Percentiles rank a stretch among this genome's conserved stretches.
Evolutionary conservation across 2,888 invertebrate species (phyloP).

Genomic region (Mythimna albipuncta): DNA sequence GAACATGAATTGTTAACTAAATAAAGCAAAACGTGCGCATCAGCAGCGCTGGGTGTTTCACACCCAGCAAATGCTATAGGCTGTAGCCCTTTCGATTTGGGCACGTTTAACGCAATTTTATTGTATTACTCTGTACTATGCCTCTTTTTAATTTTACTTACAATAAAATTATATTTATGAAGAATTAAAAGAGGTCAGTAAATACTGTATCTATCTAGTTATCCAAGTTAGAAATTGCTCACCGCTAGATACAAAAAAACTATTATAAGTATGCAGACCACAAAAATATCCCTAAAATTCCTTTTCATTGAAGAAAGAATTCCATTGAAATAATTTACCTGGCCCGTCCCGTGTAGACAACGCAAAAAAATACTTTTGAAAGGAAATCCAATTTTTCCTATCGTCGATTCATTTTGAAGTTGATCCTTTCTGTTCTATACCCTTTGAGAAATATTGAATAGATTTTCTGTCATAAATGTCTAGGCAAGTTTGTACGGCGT

Average conservation of each 20-base stretch:
- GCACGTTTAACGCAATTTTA: too few relatives aligned
- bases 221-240: conserved; percentile 28
- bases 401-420: conserved; percentile 67
- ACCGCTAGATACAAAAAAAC: conserved; percentile 37
- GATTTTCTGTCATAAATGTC: conserved; percentile 24
- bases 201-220: conserved; percentile 3
- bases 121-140: too few relatives aligned
- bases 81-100: too few relatives aligned
- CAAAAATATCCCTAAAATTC: conserved; percentile 52
- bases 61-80: too few relatives aligned
- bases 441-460: conserved; percentile 58
- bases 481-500: conserved; percentile 10
- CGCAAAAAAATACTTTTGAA: conserved; percentile 59
- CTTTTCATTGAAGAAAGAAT: conserved; percentile 54
- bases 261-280: conserved; percentile 25
- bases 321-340: conserved; percentile 60
- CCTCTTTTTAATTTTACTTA: neutral
- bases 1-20: neutral
- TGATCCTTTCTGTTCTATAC: conserved; percentile 64
- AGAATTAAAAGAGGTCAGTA: conserved; percentile 4
- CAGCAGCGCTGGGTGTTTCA: too few relatives aligned
- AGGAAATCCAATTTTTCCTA: conserved; percentile 71
- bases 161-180: neutral
- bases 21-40: neutral
- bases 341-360: conserved; percentile 58